phyloP scores from a whole-genome alignment of 2,113 vertebrate species.

The Aplodontia rufa region DNA sequence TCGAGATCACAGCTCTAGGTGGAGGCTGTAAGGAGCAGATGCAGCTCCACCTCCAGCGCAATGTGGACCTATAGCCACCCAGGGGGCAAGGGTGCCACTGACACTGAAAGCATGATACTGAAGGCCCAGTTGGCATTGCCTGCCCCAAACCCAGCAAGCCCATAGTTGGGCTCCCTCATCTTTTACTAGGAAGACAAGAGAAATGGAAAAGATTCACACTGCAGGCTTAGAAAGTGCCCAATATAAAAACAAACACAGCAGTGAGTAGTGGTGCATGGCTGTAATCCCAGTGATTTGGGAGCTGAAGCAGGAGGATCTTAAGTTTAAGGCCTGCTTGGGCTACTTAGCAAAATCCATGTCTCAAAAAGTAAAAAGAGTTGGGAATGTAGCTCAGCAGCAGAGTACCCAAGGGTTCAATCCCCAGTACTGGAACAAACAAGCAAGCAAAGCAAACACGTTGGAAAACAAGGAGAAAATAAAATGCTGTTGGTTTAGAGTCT shows the following conservation, averaged over 20 bases:
- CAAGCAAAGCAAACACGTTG: not conserved
- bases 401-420: too few relatives aligned
- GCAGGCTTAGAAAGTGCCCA: not conserved
- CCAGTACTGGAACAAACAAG: too few relatives aligned
- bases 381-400: too few relatives aligned
- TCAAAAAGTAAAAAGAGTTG: not conserved
- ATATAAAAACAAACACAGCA: too few relatives aligned
- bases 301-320: too few relatives aligned
- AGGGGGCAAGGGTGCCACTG: not conserved
- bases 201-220: not conserved
- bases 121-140: not conserved
- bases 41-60: not conserved
- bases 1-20: too few relatives aligned
- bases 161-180: not conserved
- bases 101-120: fast-evolving
- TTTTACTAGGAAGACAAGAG: not conserved
- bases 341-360: too few relatives aligned
- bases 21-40: not conserved
- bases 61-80: not conserved
- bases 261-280: too few relatives aligned
- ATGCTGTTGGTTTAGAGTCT: not conserved
- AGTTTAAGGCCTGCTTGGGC: too few relatives aligned
- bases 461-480: not conserved
- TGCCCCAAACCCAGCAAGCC: not conserved
- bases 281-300: too few relatives aligned